Evolutionary conservation across 2,113 vertebrate species (phyloP), one percentile per base, ranked within the genome.

Genomic region (Nipponia nippon): DNA sequence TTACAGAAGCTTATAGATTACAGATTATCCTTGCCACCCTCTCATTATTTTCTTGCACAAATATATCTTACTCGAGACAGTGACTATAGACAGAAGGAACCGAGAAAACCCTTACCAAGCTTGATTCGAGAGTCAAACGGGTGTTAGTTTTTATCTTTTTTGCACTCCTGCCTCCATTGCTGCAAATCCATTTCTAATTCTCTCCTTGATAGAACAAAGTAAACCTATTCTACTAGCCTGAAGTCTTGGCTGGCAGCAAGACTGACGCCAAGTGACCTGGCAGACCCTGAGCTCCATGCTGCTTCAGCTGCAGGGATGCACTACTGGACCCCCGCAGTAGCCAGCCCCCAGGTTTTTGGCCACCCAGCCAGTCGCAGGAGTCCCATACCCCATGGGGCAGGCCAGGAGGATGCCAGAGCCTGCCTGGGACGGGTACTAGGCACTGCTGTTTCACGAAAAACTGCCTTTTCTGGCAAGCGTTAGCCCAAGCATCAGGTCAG

Each of bases 361-460:
- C 20, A 47, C 14, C 16, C 56, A 72, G 25, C 10, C 30, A 30
- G 12, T 16, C 10, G 1, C 11, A 59, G 40, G 32, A 14, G 10
- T 15, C 40, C 44, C 66, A 56, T 8, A 52, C 1, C 9, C 18
- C 7, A 3, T 25, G 20, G 52, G 47, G 32, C 13, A 66, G 30
- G 2, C 46, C 67, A 92, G 30, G 16, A 86, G 21, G 42, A 76
- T 49, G 59, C 19, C 1, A 3, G 17, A 73, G n/a, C 25, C 56
- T 69, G 12, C 36, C 4, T 76, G 26, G 52, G 29, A 19, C 15
- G n/a, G 14, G 20, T 42, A 46, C 13, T 9, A 53, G 66, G 47
- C 1, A 2, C 36, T 52, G 27, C n/a, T 6, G 2, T 58, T 55
- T 65, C 59, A 53, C 0, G 0, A 63, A 62, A n/a, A 82, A 30